Evolutionary conservation across 2,113 vertebrate genomes (phyloP).

Genomic region (Indicator maculatus): DNA sequence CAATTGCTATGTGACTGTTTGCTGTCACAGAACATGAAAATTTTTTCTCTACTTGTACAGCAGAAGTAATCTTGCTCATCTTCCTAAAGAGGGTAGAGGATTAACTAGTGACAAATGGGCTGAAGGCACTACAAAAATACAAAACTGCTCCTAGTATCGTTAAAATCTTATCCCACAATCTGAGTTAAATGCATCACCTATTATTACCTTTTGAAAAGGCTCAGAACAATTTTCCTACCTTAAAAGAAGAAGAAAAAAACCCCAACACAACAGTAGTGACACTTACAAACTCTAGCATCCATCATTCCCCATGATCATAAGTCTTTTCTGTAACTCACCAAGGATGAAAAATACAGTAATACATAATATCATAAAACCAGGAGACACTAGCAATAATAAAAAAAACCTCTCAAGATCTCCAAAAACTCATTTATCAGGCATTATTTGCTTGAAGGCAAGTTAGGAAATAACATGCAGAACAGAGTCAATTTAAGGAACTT

Average conservation of each 20-base stretch:
- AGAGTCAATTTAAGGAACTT: background rate
- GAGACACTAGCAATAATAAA: conserved; percentile 17
- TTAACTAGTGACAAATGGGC: background rate
- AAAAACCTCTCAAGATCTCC: background rate
- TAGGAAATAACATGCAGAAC: conserved; percentile 1
- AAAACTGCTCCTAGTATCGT: background rate
- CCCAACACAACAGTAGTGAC: background rate
- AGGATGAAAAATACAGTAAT: conserved; percentile 21
- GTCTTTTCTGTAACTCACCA: background rate
- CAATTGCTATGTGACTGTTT: background rate
- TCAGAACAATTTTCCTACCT: background rate
- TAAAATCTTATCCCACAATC: conserved; percentile 2
- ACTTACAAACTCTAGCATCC: background rate
- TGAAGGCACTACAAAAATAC: background rate
- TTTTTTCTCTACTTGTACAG: background rate
- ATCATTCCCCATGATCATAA: background rate
- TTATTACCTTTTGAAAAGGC: background rate
- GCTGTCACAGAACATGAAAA: background rate
- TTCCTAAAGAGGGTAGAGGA: background rate
- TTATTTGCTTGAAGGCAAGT: conserved; percentile 11
- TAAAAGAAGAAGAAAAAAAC: background rate
- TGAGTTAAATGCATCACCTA: background rate
- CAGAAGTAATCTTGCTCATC: background rate
- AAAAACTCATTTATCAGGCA: conserved; percentile 30
- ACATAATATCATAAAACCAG: background rate